Evolutionary conservation across 2,113 vertebrate species (phyloP).

Genomic region (Halichoerus grypus): DNA sequence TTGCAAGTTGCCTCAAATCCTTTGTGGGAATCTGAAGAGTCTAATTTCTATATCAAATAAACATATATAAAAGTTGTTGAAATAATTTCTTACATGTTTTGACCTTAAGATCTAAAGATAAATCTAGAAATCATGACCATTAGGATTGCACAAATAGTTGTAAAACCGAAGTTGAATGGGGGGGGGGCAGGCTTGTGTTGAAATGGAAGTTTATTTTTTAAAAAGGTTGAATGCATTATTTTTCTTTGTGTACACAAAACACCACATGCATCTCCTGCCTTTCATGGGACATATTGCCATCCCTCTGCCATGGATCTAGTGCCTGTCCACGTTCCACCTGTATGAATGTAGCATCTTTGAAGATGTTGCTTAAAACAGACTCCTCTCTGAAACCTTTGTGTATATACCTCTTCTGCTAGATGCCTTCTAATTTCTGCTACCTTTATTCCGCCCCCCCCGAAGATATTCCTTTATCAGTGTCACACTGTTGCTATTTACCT

Average conservation of each 20-base stretch:
- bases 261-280: neutral
- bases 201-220: neutral
- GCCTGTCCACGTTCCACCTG: neutral
- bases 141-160: neutral
- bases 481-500: neutral
- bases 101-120: slow-evolving; percentile 6
- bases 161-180: neutral
- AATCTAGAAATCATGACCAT: neutral
- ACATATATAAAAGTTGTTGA: neutral
- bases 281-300: neutral
- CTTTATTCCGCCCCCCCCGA: too few species aligned
- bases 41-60: slow-evolving; percentile 50
- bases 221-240: neutral
- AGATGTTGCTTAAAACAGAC: neutral
- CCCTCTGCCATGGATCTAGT: accelerated
- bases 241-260: neutral
- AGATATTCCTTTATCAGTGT: neutral
- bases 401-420: neutral
- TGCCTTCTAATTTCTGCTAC: neutral
- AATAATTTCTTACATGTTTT: slow-evolving; percentile 38
- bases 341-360: neutral
- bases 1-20: neutral
- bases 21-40: neutral
- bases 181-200: neutral
- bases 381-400: neutral